Base-by-base conservation (phyloP, 1,140 invertebrate species). In the Bombus impatiens region DNA sequence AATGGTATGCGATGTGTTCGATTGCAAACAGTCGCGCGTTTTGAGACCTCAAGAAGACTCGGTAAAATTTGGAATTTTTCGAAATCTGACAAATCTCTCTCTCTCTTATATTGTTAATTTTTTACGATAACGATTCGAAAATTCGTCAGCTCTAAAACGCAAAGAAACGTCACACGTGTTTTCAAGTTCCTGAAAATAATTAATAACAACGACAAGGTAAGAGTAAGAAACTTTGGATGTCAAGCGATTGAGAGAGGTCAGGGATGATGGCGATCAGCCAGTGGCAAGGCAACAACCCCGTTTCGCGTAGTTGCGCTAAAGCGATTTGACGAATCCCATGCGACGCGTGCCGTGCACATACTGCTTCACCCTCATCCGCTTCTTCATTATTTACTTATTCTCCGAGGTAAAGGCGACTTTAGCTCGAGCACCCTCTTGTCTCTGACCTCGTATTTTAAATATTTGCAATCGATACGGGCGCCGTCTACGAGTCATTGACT, bases 401-500 rank as follows among this genome's bases (percentile, higher is more conserved):
- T 40, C 59, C 37, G 32, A 70, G 83, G 42, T 42, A 76, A 42
- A 65, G 68, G 10, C 68, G 71, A 53, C 65, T 67, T 44, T n/a
- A 15, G n/a, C 40, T 82, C 78, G 82, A 78, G 78, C 47, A 57
- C 82, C 74, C 85, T 59, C 86, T 87, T 78, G 79, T 70, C 82
- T 89, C 81, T 91, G 90, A 93, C 90, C 91, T 91, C 88, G 87
- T 82, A 91, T 92, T 94, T 93, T 92, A 94, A 94, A 94, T 93
- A 94, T 94, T 94, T 91, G 91, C 92, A 93, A 94, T 94, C 93
- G 94, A 94, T 94, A 88, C 80, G 75, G 83, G 75, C 72, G 32
- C 77, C 87, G 92, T 92, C 89, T 89, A 91, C 86, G 88, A 94
- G 94, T 94, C 93, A 85, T 94, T 94, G 93, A 94, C 93, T 93